Evolutionary conservation across 2,888 invertebrate species (phyloP), one percentile per base, ranked within the genome.

Genomic region (Nomada lathburiana): DNA sequence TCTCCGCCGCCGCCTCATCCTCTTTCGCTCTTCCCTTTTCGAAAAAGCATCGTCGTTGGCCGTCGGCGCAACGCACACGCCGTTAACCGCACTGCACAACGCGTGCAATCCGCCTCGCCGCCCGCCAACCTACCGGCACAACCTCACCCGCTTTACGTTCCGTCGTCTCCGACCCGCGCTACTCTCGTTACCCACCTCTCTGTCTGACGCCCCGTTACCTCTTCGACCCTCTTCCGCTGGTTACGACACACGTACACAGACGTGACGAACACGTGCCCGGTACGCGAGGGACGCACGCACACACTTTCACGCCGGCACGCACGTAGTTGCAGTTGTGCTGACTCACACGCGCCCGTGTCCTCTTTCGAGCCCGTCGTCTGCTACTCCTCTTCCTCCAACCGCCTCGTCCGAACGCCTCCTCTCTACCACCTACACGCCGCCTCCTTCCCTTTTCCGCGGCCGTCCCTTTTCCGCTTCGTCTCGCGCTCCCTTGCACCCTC

Each of bases 61-160:
- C 91, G 90, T 91, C 92, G 91, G 90, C 92, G 90, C 91, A 92
- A 92, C 92, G 92, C 92, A 92, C 92, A 91, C 92, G 90, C 91
- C 90, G 91, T 91, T 91, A 92, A 92, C 93, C 92, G 90, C 91
- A 91, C 90, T 92, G 92, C 92, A 92, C 90, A 92, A 91, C 92
- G 92, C 92, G 90, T 92, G 90, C 91, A 91, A 89, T 89, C 88
- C 89, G 81, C 89, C 89, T 86, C 79, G 64, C 84, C 87, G 69
- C 83, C 84, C 87, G 77, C 80, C 76, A 59, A 75, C 80, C 76
- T 68, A 57, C 83, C 72, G 65, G 73, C 75, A 55, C 47, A 47
- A 73, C 79, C 65, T 72, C 75, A 69, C 74, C 82, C 65, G 59
- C 82, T 76, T 79, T 60, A 60, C 80, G 77, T 74, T 65, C 70